Conservation (phyloP, 2,888 invertebrate species). For the Hipparchia semele region DNA sequence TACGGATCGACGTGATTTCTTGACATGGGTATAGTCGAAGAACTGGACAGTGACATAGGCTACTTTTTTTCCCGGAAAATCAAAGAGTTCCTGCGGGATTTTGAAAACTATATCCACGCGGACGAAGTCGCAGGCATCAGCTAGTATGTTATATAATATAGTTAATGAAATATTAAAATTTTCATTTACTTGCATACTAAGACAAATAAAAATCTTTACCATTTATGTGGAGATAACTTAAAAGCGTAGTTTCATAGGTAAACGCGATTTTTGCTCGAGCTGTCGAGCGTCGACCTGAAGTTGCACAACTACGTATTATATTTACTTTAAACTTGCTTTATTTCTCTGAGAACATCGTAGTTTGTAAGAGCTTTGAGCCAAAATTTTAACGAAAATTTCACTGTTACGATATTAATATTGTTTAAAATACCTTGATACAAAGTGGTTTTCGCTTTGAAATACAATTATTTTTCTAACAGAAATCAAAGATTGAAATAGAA, state of each 20-base stretch:
- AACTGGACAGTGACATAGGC: too few relatives aligned
- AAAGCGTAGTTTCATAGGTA: constrained; percentile 19
- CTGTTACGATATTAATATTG: not conserved
- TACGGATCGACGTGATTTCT: too few relatives aligned
- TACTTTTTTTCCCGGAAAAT: too few relatives aligned
- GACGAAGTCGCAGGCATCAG: too few relatives aligned
- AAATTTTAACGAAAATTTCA: constrained; percentile 2
- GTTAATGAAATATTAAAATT: constrained; percentile 3
- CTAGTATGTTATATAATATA: not conserved
- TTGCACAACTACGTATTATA: not conserved
- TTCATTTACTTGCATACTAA: not conserved
- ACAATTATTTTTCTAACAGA: too few relatives aligned
- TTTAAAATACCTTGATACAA: not conserved
- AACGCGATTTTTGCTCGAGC: constrained; percentile 13
- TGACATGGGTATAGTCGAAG: too few relatives aligned
- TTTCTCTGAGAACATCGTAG: constrained; percentile 10
- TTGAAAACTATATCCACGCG: too few relatives aligned
- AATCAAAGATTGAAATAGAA: too few relatives aligned
- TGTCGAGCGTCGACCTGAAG: constrained; percentile 1
- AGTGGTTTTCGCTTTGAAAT: too few relatives aligned
- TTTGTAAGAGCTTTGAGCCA: constrained; percentile 1
- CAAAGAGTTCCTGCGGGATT: too few relatives aligned
- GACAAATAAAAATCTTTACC: not conserved
- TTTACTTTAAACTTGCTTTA: constrained; percentile 21
- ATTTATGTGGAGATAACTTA: constrained; percentile 2